Conservation (phyloP, 23 tunicate species). For the Pegea sp. region DNA sequence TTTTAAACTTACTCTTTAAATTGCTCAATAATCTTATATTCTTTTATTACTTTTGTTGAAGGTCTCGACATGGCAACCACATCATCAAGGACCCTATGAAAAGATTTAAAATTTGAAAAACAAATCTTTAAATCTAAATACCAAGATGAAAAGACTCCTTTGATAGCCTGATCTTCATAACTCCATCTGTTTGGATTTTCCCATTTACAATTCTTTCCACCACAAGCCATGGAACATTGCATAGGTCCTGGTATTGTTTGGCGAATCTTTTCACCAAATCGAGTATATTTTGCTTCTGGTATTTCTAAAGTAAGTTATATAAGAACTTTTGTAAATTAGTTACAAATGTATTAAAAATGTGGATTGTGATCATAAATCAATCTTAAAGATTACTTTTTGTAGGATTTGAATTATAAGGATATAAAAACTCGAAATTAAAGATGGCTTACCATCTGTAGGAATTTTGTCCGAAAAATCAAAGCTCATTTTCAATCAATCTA, state of each 20-base stretch:
- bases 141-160: slow-evolving; percentile 96
- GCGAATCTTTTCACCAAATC: slow-evolving; percentile 77
- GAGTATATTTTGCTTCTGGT: slow-evolving; percentile 81
- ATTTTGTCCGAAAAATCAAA: no score
- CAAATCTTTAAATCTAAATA: slow-evolving; percentile 1
- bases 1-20: slow-evolving; percentile 76
- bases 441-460: no score
- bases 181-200: slow-evolving; percentile 87
- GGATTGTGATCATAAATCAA: no score
- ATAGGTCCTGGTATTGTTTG: slow-evolving; percentile 83
- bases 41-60: slow-evolving; percentile 53
- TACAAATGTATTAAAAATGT: no score
- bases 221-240: slow-evolving; percentile 90
- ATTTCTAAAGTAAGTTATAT: slow-evolving; percentile 8
- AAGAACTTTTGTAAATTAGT: no score
- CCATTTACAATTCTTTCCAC: slow-evolving; percentile 91
- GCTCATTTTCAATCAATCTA: no score
- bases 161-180: slow-evolving; percentile 76
- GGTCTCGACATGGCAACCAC: slow-evolving; percentile 95
- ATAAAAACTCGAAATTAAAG: no score
- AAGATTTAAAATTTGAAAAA: not conserved
- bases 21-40: slow-evolving; percentile 61
- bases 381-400: no score
- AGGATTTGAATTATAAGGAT: no score
- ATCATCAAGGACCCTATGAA: slow-evolving; percentile 52